These are phyloP conservation scores for Merodon equestris DNA, from an alignment of 2,888 invertebrate genomes.

Conservation along the genomic window DNA sequence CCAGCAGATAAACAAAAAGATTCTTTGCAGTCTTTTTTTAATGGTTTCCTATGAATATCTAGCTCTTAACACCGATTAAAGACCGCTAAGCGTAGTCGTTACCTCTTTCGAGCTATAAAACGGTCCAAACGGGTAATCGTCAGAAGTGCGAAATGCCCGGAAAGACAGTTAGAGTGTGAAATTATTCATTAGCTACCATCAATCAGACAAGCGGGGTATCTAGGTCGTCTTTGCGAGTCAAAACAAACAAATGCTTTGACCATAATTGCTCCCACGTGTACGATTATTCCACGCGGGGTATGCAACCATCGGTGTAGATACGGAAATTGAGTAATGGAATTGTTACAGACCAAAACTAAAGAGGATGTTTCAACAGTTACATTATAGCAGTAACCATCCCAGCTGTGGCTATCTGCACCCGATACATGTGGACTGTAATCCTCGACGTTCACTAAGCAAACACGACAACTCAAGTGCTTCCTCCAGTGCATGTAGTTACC, in stretches of 20 bases:
- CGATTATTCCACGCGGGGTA: background rate
- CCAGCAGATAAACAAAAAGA: conserved; percentile 27
- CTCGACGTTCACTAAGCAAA: background rate
- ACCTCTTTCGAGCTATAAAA: conserved; percentile 5
- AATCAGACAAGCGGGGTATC: conserved; percentile 34
- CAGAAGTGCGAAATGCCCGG: background rate
- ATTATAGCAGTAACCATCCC: too few species aligned
- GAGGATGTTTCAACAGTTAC: too few species aligned
- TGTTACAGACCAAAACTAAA: conserved; percentile 12
- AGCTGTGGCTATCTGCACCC: too few species aligned
- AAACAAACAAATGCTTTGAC: conserved; percentile 7
- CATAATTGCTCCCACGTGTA: conserved; percentile 36
- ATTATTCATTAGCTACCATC: conserved; percentile 38
- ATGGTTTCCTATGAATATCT: background rate
- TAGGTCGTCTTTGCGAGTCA: conserved; percentile 24
- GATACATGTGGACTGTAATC: background rate
- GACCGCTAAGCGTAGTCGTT: conserved; percentile 35
- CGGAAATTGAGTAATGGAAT: conserved; percentile 26
- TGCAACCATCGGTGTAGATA: conserved; percentile 14
- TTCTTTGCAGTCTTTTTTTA: conserved; percentile 19
- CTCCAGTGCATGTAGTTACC: conserved; percentile 29
- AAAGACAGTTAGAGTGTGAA: conserved; percentile 36
- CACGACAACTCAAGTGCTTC: conserved; percentile 19
- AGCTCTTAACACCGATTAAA: conserved; percentile 23
- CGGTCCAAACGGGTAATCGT: conserved; percentile 6